These are phyloP conservation scores for Melanotaenia parkinsoni DNA, from an alignment of 2,797 vertebrate genomes.

Conservation along the genomic window DNA sequence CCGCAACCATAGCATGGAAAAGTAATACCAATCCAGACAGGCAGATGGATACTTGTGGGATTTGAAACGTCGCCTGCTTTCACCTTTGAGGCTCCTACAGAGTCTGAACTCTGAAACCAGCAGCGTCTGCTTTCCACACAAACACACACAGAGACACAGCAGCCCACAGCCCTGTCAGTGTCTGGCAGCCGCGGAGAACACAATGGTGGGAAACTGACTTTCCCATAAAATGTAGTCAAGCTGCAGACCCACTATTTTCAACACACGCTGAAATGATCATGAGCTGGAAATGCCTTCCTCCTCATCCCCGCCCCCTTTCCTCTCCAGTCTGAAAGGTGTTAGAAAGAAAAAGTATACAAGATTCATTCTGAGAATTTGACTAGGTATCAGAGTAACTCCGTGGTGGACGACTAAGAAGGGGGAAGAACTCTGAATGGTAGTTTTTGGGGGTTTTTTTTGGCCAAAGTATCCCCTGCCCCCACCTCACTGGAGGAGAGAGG, in stretches of 20 bases:
- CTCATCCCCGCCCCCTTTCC: constrained; percentile 75
- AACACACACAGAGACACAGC: constrained; percentile 27
- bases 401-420: constrained; percentile 52
- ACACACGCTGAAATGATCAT: constrained; percentile 75
- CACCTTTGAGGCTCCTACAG: constrained; percentile 55
- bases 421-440: constrained; percentile 55
- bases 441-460: constrained; percentile 45
- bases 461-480: constrained; percentile 70
- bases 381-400: constrained; percentile 80
- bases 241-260: constrained; percentile 70
- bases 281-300: constrained; percentile 72
- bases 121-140: constrained; percentile 53
- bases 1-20: constrained; percentile 45
- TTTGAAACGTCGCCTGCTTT: constrained; percentile 50
- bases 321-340: constrained; percentile 75
- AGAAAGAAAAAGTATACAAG: constrained; percentile 59
- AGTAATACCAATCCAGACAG: constrained; percentile 42
- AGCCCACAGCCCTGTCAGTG: constrained; percentile 79
- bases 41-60: constrained; percentile 31
- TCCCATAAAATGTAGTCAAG: constrained; percentile 86
- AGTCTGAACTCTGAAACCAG: constrained; percentile 63
- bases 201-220: constrained; percentile 88
- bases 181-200: constrained; percentile 85
- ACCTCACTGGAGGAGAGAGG: constrained; percentile 78
- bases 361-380: constrained; percentile 84